Evolutionary conservation across 2,797 vertebrate species (phyloP).

Genomic region (Scleropages formosus): DNA sequence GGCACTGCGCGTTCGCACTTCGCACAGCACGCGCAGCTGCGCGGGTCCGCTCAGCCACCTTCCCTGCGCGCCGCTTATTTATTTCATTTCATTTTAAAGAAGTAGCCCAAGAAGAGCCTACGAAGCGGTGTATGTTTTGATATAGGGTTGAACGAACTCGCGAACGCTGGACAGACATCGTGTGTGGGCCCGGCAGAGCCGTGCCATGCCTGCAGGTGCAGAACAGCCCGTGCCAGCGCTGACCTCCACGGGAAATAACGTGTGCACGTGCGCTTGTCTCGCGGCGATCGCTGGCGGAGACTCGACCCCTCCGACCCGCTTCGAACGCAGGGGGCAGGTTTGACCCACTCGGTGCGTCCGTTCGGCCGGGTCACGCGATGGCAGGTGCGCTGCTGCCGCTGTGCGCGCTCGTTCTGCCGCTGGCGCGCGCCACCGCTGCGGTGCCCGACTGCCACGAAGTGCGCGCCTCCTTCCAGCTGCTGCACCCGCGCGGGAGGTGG

Average conservation of each 20-base stretch:
- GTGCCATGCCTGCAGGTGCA: conserved; percentile 2
- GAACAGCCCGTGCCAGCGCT: not conserved
- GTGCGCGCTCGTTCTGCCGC: conserved; percentile 63
- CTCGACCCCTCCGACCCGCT: not conserved
- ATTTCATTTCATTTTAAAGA: too few species aligned
- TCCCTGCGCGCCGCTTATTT: too few species aligned
- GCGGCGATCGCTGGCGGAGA: too few species aligned
- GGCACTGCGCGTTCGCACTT: not conserved
- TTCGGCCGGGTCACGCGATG: conserved; percentile 37
- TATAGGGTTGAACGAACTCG: not conserved
- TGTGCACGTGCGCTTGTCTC: not conserved
- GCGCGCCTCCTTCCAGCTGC: conserved; percentile 81
- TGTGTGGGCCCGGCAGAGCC: not conserved
- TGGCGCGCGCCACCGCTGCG: conserved; percentile 55
- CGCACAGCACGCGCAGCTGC: not conserved
- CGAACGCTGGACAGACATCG: not conserved
- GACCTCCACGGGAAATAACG: conserved; percentile 6
- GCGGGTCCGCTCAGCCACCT: too few species aligned
- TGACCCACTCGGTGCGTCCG: too few species aligned
- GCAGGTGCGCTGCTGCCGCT: conserved; percentile 61
- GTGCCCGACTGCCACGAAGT: conserved; percentile 82
- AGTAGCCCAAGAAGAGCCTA: too few species aligned
- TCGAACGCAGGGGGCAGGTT: too few species aligned
- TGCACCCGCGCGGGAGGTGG: conserved; percentile 88
- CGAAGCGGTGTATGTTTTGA: too few species aligned